Base-by-base conservation (phyloP, 2,888 invertebrate genomes). In the Parasteatoda lunata region DNA sequence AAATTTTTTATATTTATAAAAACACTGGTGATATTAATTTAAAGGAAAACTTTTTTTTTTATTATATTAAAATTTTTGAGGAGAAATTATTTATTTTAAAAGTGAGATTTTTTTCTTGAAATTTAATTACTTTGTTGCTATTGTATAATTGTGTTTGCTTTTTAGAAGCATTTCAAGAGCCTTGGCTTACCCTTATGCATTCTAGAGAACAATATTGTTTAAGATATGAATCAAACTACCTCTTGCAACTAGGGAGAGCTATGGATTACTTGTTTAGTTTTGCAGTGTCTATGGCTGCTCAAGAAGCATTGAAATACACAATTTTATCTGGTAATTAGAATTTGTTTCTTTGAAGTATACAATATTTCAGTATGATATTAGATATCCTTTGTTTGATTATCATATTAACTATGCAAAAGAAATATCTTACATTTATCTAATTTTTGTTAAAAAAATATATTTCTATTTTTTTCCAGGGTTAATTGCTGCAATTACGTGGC, bases 401-500 rank as follows among this genome's bases (percentile, higher is more conserved):
- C 9, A 15, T 15, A 13, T 71, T 71, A 71, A 30, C 0, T 7
- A 11, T 71, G 48, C 4, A 13, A 48, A 49, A 70, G 9, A 7
- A 4, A 70, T 70, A 8, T 3, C n/a, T 11, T 47, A 47, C 6
- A 70, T 9, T 47, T 5, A 70, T 2, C 48, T 48, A 47, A 9
- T 9, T 70, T 70, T 45, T 6, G 3, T 66, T 66, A 30, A 66
- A n/a, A 8, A 68, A 15, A 68, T 4, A 5, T 6, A 68, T 15
- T 68, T 68, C 5, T 30, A 30, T 30, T 30, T 30, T 3, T 30
- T 59, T 54, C 49, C 3, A 94, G 94, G 94, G 84, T 90, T 95
- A n/a, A 92, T 95, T 89, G 92, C 93, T 71, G 94, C 95, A 0
- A 93, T 95, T 7, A 93, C 94, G 3, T 95, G 94, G 94, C 95